Evolutionary conservation across 2,797 vertebrate species (phyloP), one percentile per base, ranked within the genome.

Genomic region (Spatula versicolor): DNA sequence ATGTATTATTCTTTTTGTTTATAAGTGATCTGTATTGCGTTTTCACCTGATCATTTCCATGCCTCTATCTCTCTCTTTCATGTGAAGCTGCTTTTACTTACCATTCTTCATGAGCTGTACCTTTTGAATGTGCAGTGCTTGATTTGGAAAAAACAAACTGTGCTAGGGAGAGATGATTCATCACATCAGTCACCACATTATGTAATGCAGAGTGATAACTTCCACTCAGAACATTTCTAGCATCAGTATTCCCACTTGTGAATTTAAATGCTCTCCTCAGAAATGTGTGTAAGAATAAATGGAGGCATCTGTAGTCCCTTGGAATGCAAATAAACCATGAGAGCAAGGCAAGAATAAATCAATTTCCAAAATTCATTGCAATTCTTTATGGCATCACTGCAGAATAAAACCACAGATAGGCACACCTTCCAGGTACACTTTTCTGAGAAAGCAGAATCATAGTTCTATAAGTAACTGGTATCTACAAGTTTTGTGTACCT

Each of bases 161-260:
- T 67, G 48, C 66, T 79, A 48, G 56, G 30, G 56, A 83, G 80
- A 54, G 54, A 33, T 93, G 90, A 93, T 68, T 96, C 85, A 91
- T 80, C 31, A 4, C 37, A 80, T 68, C 94, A 94, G 13, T 84
- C 77, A 88, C 62, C 26, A 1, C n/a, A 26, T 96, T 94, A 74
- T 71, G 17, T 76, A 93, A 90, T 5, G 7, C 63, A 66, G 66
- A 83, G 26, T 26, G 69, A 18, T 62, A 87, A 55, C 64, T 83
- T 26, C 78, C 71, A 58, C 62, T 48, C 74, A 64, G 46, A 88
- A 31, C 22, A 39, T 76, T 76, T 63, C 25, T 63, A 74, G 43
- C 74, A 88, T 74, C 73, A 76, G 5, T 67, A 83, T 81, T 91
- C 82, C 55, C 55, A 67, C 76, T 88, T 67, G 39, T 31, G 28